Base-by-base conservation (phyloP, 2,888 invertebrate genomes). In the Busseola fusca region DNA sequence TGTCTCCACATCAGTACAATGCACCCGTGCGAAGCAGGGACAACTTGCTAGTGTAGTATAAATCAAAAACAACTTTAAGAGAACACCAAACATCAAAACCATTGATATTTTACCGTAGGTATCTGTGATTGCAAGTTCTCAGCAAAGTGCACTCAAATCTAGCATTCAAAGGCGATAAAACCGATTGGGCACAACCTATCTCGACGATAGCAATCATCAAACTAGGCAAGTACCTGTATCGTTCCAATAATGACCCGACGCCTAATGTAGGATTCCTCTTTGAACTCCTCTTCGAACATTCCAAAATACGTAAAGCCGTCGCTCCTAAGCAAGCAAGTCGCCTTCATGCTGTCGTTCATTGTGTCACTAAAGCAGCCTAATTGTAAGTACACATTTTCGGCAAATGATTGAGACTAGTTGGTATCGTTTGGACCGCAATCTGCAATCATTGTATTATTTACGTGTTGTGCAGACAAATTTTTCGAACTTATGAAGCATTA, bases 201-300 rank as follows among this genome's bases (percentile, higher is more conserved):
- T 30, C 21, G 14, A 60, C 54, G 27, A 62, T 54, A 50, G 54
- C 42, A 68, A 45, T 79, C 66, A 76, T 68, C 64, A 78, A 67
- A 18, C 30, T n/a, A 25, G 21, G 18, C 45, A 48, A 58, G 37
- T 40, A 52, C 16, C 18, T 42, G 30, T 62, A 56, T 59, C 58
- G 30, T 48, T 64, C 48, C 37, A 68, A 77, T 77, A 54, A 64
- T 64, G 60, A 60, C 52, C 48, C 34, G 37, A 58, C n/a, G 21
- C 30, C 21, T 45, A 68, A 77, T 76, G 57, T n/a, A 21, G 16
- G 50, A 16, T 50, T 42, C 45, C 68, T 34, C 68, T 81, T 81
- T 79, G 82, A 78, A 69, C 56, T 79, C 45, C 54, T 64, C 58
- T 25, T 64, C n/a, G 40, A 56, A 54, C 57, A 54, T 30, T 69